Evolutionary conservation across 1,140 invertebrate genomes (phyloP).

Genomic region (Himalopsyche phryganea): DNA sequence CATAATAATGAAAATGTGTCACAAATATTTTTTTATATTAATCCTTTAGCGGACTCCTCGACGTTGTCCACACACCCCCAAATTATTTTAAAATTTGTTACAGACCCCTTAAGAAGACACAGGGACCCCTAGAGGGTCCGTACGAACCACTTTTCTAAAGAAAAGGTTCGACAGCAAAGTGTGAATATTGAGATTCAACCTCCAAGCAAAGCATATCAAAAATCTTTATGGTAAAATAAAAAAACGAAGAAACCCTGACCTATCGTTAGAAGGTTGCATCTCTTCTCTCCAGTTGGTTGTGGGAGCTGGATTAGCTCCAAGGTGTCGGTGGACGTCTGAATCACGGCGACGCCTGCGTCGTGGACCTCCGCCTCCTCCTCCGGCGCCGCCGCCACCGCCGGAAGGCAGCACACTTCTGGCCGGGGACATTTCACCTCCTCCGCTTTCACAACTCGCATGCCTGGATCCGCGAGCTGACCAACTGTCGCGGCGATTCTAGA

Average conservation of each 20-base stretch:
- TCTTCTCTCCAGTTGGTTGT: conserved; percentile 33
- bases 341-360: conserved; percentile 6
- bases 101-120: too few relatives aligned
- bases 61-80: too few relatives aligned
- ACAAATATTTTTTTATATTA: too few relatives aligned
- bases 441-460: conserved; percentile 29
- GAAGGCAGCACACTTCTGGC: conserved; percentile 1
- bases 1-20: too few relatives aligned
- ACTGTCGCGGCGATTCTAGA: conserved; percentile 31
- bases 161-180: too few relatives aligned
- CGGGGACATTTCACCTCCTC: conserved; percentile 18
- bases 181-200: too few relatives aligned
- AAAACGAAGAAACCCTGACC: conserved; percentile 7
- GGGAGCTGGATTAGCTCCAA: conserved; percentile 16
- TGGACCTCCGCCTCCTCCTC: neutral
- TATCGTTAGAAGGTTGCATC: conserved; percentile 23
- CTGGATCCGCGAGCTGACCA: conserved; percentile 29
- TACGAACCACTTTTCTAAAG: too few relatives aligned
- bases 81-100: too few relatives aligned
- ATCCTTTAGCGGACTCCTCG: too few relatives aligned
- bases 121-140: too few relatives aligned
- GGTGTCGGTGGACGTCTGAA: conserved; percentile 14
- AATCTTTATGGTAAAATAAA: neutral
- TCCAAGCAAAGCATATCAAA: neutral
- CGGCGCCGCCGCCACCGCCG: conserved; percentile 2